A percentile compares a stretch with the other conserved stretches of the same genome.
These are phyloP conservation scores for Chlamydotis undulata DNA, from an alignment of 2,113 vertebrate genomes.

Conservation along the genomic window DNA sequence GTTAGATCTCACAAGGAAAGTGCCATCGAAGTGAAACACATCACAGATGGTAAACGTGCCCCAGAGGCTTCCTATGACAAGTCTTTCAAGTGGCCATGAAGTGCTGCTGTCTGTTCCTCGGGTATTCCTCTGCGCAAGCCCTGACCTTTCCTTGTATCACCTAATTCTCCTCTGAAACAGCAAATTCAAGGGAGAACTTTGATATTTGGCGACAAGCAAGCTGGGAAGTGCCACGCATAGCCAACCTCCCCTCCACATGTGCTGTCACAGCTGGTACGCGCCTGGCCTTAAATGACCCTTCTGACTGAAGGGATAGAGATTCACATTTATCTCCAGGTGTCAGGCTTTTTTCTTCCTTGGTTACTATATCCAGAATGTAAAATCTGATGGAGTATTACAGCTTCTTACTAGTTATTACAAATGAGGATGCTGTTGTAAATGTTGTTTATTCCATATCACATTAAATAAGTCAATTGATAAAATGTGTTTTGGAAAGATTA, in stretches of 20 bases:
- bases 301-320: neutral
- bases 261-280: neutral
- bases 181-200: neutral
- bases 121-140: neutral
- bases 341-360: neutral
- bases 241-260: neutral
- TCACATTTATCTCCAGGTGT: neutral
- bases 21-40: neutral
- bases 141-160: neutral
- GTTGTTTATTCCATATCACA: neutral
- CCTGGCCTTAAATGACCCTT: neutral
- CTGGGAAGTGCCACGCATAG: neutral
- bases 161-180: rapidly evolving
- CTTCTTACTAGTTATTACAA: neutral
- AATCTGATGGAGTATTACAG: neutral
- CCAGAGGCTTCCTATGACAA: neutral
- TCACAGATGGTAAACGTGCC: neutral
- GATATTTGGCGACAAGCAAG: neutral
- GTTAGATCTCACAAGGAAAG: neutral
- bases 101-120: neutral
- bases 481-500: neutral
- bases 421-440: neutral
- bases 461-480: neutral
- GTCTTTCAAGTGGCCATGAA: neutral
- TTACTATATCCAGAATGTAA: neutral